Conservation (phyloP, 1,140 invertebrate genomes). For the Zophobas atratus region DNA sequence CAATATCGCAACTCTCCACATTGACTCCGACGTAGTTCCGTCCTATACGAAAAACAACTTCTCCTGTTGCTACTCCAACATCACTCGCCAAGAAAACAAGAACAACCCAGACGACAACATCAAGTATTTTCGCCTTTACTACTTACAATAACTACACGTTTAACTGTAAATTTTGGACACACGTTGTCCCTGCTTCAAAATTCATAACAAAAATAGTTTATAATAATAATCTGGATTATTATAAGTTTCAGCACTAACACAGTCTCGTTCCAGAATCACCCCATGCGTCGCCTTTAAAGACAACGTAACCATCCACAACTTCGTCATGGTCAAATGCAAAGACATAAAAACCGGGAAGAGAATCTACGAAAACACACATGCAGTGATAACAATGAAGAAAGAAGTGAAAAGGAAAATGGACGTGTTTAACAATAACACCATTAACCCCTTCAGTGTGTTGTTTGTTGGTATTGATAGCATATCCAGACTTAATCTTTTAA, state of each 20-base stretch:
- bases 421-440: constrained; percentile 18
- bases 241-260: too few relatives aligned
- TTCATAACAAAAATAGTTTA: constrained; percentile 3
- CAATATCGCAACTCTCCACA: constrained; percentile 57
- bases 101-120: constrained; percentile 55
- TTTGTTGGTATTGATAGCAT: constrained; percentile 88
- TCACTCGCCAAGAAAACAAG: constrained; percentile 39
- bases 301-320: constrained; percentile 65
- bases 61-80: constrained; percentile 58
- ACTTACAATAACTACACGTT: constrained; percentile 10
- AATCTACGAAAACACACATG: constrained; percentile 73
- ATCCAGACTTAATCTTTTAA: constrained; percentile 81
- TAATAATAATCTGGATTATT: too few relatives aligned
- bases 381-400: constrained; percentile 64
- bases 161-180: neutral
- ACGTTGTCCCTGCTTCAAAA: neutral
- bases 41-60: constrained; percentile 56
- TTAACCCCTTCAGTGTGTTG: constrained; percentile 72
- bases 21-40: constrained; percentile 55
- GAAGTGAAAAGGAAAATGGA: constrained; percentile 55
- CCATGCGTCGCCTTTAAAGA: constrained; percentile 68
- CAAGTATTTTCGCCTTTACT: constrained; percentile 49
- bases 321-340: constrained; percentile 69
- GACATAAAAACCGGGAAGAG: constrained; percentile 58
- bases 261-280: constrained; percentile 60